Evolutionary conservation across 1,140 invertebrate genomes (phyloP).

Genomic region (Drosophila tsacasi): DNA sequence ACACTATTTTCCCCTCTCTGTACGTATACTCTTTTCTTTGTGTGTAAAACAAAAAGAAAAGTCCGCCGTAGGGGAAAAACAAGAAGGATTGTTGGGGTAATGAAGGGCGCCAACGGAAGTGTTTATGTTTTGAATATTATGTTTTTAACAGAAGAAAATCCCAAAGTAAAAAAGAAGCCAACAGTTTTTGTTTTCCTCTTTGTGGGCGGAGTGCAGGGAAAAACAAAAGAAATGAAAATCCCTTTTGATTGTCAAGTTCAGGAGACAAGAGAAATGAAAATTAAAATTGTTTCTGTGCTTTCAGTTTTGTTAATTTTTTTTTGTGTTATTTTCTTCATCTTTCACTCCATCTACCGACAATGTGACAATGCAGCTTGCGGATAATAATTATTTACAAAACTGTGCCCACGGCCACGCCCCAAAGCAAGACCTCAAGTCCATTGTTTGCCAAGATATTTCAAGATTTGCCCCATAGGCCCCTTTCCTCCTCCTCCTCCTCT

Average conservation of each 20-base stretch:
- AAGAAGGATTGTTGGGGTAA: slow-evolving; percentile 30
- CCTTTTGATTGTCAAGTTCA: slow-evolving; percentile 81
- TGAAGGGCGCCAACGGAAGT: slow-evolving; percentile 63
- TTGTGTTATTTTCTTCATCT: slow-evolving; percentile 2
- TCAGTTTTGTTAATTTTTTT: slow-evolving; percentile 7
- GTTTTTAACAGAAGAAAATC: slow-evolving; percentile 48
- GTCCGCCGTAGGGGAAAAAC: slow-evolving; percentile 12
- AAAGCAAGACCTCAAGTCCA: slow-evolving; percentile 32
- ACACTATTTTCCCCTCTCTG: not conserved
- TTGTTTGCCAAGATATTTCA: slow-evolving; percentile 48
- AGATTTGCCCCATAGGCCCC: slow-evolving; percentile 14
- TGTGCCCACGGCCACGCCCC: slow-evolving; percentile 51
- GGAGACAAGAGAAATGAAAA: slow-evolving; percentile 58
- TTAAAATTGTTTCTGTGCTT: slow-evolving; percentile 57
- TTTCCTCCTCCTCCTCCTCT: not conserved
- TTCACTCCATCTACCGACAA: slow-evolving; percentile 41
- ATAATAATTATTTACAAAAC: slow-evolving; percentile 73
- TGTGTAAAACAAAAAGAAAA: slow-evolving; percentile 6
- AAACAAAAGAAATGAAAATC: slow-evolving; percentile 69
- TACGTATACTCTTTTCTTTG: not conserved
- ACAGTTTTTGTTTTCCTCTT: slow-evolving; percentile 8
- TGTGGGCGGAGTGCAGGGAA: slow-evolving; percentile 20
- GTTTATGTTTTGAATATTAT: slow-evolving; percentile 71
- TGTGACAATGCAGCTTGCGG: slow-evolving; percentile 57
- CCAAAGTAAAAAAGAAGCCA: slow-evolving; percentile 29